These are phyloP conservation scores for Eugnorisma glareosa DNA, from an alignment of 2,888 invertebrate genomes.

Conservation along the genomic window DNA sequence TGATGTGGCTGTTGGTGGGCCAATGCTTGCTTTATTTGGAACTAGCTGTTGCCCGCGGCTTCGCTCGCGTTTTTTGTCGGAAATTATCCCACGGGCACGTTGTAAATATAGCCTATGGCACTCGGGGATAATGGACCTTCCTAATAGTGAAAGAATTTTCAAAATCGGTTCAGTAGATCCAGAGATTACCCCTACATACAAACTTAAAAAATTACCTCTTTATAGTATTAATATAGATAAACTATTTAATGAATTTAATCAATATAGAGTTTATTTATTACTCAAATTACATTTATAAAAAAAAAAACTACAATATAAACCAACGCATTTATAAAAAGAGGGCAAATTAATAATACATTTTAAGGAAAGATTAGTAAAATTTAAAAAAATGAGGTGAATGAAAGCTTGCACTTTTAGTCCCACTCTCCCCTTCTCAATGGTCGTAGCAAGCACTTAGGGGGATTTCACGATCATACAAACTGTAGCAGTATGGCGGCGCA, in stretches of 20 bases:
- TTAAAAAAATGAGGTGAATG: background rate
- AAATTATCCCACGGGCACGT: too few relatives aligned
- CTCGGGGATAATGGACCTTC: too few relatives aligned
- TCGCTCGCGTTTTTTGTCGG: too few relatives aligned
- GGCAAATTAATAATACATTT: background rate
- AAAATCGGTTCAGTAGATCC: too few relatives aligned
- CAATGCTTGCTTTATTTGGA: background rate
- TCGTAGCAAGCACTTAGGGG: constrained; percentile 30
- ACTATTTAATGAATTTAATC: background rate
- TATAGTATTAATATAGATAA: too few relatives aligned
- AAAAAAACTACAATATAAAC: background rate
- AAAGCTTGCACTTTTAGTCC: constrained; percentile 3
- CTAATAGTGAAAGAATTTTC: too few relatives aligned
- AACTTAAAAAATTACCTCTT: too few relatives aligned
- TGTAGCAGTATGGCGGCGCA: constrained; percentile 11
- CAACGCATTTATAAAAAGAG: background rate
- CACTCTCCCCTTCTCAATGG: background rate
- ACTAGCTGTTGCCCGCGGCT: too few relatives aligned
- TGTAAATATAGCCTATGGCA: too few relatives aligned
- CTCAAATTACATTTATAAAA: background rate
- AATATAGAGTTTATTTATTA: background rate
- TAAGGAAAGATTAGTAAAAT: too few relatives aligned
- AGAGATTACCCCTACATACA: too few relatives aligned
- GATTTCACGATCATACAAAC: constrained; percentile 29
- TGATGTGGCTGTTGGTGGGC: background rate